A percentile compares a stretch with the other conserved stretches of the same genome.
phyloP scores from a whole-genome alignment of 2,113 vertebrate species.

The Ophthalmolycus amberensis region DNA sequence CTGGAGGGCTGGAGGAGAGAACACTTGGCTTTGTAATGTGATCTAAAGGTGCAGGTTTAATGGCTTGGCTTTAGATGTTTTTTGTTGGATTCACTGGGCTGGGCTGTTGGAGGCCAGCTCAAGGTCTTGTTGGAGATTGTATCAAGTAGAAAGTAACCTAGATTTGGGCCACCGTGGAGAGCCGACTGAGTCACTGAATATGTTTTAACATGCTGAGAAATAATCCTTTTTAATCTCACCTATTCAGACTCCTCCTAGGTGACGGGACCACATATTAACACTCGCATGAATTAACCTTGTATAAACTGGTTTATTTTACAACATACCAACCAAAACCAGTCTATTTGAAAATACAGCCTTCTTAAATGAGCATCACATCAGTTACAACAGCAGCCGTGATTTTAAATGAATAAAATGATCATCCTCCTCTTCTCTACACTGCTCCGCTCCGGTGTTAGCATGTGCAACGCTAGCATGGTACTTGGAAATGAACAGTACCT shows the following conservation, averaged over 20 bases:
- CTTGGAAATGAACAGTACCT: neutral
- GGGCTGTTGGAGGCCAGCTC: constrained; percentile 38
- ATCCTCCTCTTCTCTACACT: neutral
- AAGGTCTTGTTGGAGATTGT: constrained; percentile 43
- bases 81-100: constrained; percentile 35
- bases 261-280: constrained; percentile 1
- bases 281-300: neutral
- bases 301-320: constrained; percentile 3
- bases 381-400: neutral
- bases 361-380: neutral
- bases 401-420: neutral
- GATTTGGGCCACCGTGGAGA: constrained; percentile 26
- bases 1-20: constrained; percentile 71
- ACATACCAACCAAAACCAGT: neutral
- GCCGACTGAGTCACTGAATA: neutral
- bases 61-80: constrained; percentile 57
- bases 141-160: constrained; percentile 41
- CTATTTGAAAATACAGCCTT: neutral
- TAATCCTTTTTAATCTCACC: constrained; percentile 2
- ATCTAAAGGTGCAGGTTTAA: constrained; percentile 73
- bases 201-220: constrained; percentile 27
- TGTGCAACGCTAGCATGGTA: neutral
- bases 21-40: constrained; percentile 65
- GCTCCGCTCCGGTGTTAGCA: neutral
- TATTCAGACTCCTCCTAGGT: constrained; percentile 3